phyloP scores from a whole-genome alignment of 2,797 vertebrate species.

The Tokudaia tokunoshimensis region DNA sequence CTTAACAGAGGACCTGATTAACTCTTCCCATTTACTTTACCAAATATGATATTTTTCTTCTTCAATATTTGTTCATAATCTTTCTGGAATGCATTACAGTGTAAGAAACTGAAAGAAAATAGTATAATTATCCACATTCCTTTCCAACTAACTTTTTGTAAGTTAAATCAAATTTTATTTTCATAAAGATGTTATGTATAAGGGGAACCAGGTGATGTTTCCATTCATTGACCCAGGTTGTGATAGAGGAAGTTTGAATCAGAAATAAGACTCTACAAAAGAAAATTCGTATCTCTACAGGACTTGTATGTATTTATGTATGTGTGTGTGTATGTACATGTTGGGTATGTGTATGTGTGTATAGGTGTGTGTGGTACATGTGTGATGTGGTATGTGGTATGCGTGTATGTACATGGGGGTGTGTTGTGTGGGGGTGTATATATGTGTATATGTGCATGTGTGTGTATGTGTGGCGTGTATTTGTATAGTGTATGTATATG shows the following conservation, averaged over 20 bases:
- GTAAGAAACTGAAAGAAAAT: conserved; percentile 14
- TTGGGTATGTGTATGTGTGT: background rate
- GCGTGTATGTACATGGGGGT: background rate
- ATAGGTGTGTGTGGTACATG: background rate
- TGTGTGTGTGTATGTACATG: background rate
- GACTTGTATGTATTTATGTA: background rate
- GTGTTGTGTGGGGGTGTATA: background rate
- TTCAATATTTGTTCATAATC: background rate
- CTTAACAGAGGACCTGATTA: background rate
- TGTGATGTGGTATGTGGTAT: background rate
- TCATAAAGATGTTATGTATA: conserved; percentile 12
- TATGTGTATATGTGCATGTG: background rate
- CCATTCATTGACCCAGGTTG: background rate
- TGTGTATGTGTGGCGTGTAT: background rate
- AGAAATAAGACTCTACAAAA: background rate
- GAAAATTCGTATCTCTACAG: background rate
- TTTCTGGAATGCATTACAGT: background rate
- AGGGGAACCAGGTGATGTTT: conserved; percentile 20
- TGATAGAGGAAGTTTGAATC: background rate
- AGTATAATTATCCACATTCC: background rate
- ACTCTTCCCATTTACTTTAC: conserved; percentile 2
- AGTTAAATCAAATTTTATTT: background rate
- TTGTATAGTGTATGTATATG: background rate
- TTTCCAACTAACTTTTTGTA: background rate
- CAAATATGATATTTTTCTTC: background rate